A percentile compares a stretch with the other conserved stretches of the same genome.
Evolutionary conservation across 2,113 vertebrate genomes (phyloP).

Genomic region (Phodopus roborovskii): DNA sequence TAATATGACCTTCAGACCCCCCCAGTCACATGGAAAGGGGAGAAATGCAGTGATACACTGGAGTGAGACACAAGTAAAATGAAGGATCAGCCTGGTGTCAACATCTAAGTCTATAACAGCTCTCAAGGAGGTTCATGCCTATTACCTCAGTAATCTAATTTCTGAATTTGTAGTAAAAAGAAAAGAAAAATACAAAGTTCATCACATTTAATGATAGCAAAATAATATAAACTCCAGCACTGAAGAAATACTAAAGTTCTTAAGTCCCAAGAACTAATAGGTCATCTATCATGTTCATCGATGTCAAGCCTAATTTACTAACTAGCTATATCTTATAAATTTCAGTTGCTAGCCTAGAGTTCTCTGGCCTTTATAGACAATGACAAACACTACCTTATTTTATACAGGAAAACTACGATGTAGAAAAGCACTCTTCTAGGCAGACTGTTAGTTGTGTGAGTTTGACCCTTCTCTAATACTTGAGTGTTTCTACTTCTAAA

Average conservation of each 20-base stretch:
- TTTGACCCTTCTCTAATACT: slow-evolving; percentile 3
- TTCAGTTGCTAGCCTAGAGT: not conserved
- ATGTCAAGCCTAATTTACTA: not conserved
- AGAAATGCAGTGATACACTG: not conserved
- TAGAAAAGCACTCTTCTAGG: not conserved
- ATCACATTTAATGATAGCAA: not conserved
- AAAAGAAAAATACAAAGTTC: not conserved
- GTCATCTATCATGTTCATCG: not conserved
- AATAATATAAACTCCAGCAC: not conserved
- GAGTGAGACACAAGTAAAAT: not conserved
- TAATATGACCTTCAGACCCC: not conserved
- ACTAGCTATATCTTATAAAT: not conserved
- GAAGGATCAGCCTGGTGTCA: not conserved
- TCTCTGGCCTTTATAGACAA: not conserved
- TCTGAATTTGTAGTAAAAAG: not conserved
- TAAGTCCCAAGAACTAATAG: not conserved
- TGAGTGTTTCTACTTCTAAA: not conserved
- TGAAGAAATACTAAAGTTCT: not conserved
- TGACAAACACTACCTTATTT: not conserved
- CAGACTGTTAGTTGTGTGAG: not conserved
- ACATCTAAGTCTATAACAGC: not conserved
- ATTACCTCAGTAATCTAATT: not conserved
- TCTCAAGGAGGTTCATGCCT: not conserved
- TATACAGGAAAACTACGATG: not conserved
- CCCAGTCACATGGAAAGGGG: not conserved